Conservation (phyloP, 2,888 invertebrate species). For the Catocala sponsa region DNA sequence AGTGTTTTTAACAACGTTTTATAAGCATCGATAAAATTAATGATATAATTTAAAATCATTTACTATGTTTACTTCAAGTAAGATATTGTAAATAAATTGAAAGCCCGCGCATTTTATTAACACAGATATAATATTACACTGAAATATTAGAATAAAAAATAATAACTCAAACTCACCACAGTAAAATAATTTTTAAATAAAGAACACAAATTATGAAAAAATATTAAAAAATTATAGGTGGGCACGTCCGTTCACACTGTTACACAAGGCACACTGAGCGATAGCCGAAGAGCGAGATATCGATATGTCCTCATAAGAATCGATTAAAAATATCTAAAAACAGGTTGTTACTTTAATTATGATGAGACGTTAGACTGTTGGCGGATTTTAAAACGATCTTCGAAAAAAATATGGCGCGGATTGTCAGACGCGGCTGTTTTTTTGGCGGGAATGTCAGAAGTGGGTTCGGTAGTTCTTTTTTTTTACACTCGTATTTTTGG, state of each 20-base stretch:
- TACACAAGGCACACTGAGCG: conserved; percentile 77
- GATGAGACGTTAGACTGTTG: conserved; percentile 76
- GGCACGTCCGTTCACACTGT: conserved; percentile 75
- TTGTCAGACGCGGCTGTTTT: conserved; percentile 65
- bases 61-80: no score
- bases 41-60: no score
- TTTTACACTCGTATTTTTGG: not conserved
- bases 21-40: no score
- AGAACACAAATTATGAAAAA: conserved; percentile 25
- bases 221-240: conserved; percentile 18
- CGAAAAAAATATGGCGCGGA: conserved; percentile 68
- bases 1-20: no score
- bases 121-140: conserved; percentile 1
- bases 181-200: conserved; percentile 11
- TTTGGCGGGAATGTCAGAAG: conserved; percentile 51
- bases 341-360: conserved; percentile 56
- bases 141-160: conserved; percentile 2
- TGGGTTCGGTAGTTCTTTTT: conserved; percentile 62
- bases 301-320: conserved; percentile 58
- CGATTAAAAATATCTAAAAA: conserved; percentile 61
- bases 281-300: conserved; percentile 58
- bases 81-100: not conserved
- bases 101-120: not conserved
- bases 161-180: conserved; percentile 27
- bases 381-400: conserved; percentile 78